Percentiles rank a stretch among this genome's conserved stretches.
These are phyloP conservation scores for Sciurus vulgaris DNA, from an alignment of 2,797 vertebrate species.

Conservation along the genomic window DNA sequence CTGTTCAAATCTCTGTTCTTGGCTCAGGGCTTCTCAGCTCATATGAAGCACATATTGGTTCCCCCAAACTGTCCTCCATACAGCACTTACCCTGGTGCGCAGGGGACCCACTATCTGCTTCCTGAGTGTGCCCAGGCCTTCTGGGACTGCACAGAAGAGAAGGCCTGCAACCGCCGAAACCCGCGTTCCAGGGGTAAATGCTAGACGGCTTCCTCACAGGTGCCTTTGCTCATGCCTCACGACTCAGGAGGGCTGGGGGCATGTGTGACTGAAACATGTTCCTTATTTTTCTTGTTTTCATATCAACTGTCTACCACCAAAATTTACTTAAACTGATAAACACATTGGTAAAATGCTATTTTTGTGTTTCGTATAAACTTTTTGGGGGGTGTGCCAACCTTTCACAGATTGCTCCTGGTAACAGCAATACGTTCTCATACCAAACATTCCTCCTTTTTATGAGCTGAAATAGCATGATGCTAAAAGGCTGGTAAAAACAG, in stretches of 20 bases:
- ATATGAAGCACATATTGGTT: conserved; percentile 81
- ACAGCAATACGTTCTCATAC: conserved; percentile 59
- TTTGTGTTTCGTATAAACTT: conserved; percentile 59
- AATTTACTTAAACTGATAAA: conserved; percentile 65
- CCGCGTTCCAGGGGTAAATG: too few species aligned
- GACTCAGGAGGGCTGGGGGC: fast-evolving
- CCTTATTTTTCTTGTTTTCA: conserved; percentile 26
- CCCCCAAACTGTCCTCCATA: conserved; percentile 68
- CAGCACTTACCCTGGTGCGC: conserved; percentile 73
- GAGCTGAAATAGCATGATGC: conserved; percentile 55
- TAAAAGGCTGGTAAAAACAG: conserved; percentile 26
- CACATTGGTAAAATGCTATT: conserved; percentile 9
- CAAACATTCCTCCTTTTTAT: conserved; percentile 37
- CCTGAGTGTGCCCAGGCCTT: conserved; percentile 68
- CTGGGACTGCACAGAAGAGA: conserved; percentile 28
- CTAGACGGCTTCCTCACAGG: fast-evolving
- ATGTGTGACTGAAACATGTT: conserved; percentile 53
- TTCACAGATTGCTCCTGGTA: conserved; percentile 56
- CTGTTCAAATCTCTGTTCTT: conserved; percentile 73
- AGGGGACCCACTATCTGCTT: conserved; percentile 74
- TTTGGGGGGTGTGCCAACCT: neutral
- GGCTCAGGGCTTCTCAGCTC: conserved; percentile 75
- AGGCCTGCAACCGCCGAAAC: neutral
- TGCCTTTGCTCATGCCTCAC: neutral
- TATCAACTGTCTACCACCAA: conserved; percentile 52